phyloP scores from a whole-genome alignment of 2,113 vertebrate genomes.

The Coptodon rendalli region DNA sequence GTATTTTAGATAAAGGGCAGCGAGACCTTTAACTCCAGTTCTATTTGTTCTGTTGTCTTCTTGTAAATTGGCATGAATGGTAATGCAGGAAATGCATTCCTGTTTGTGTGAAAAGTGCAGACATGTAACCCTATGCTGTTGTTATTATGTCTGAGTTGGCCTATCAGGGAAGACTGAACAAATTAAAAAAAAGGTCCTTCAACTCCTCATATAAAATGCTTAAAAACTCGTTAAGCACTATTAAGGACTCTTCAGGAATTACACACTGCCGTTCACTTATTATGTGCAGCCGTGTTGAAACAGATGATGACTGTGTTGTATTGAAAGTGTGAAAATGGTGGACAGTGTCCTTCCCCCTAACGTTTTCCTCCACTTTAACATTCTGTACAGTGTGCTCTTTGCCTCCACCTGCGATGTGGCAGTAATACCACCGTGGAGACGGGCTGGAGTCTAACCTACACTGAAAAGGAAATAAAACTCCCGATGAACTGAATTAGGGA shows the following conservation, averaged over 20 bases:
- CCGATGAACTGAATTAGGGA: conserved; percentile 9
- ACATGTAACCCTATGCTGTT: not conserved
- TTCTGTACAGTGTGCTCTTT: conserved; percentile 35
- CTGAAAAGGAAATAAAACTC: conserved; percentile 41
- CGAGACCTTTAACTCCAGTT: conserved; percentile 31
- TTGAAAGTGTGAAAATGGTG: conserved; percentile 1
- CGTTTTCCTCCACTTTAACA: not conserved
- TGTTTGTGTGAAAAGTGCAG: not conserved
- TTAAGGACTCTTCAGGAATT: not conserved
- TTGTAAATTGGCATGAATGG: not conserved
- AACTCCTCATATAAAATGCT: not conserved
- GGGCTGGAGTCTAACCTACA: conserved; percentile 34
- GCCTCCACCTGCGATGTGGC: conserved; percentile 60
- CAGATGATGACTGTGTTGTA: not conserved
- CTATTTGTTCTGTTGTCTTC: conserved; percentile 25
- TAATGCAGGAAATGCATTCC: not conserved
- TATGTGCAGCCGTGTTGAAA: not conserved
- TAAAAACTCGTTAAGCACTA: not conserved
- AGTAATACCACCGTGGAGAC: conserved; percentile 58
- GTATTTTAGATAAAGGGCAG: conserved; percentile 34
- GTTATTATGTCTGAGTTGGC: not conserved
- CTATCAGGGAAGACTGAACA: not conserved
- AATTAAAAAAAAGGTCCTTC: not conserved
- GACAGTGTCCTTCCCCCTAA: not conserved
- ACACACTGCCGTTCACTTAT: not conserved